Evolutionary conservation across 2,797 vertebrate genomes (phyloP), one percentile per base, ranked within the genome.

Genomic region (Siniperca undulata): DNA sequence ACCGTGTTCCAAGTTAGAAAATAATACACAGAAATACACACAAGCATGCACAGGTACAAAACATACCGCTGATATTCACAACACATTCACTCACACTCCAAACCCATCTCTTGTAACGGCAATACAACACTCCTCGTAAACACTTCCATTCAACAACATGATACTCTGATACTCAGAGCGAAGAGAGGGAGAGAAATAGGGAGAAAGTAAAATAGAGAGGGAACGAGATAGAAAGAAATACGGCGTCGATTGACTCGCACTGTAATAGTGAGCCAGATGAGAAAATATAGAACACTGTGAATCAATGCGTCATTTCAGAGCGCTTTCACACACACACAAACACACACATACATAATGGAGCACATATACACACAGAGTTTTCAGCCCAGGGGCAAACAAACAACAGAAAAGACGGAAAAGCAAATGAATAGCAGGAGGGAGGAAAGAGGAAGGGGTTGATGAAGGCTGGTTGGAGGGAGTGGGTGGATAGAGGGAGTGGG

Each of bases 241-340:
- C 67, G 64, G 79, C 68, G 86, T 89, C 85, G 67, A 93, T 91
- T 92, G 94, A 93, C 92, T 93, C 74, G 83, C 89, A 85, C 84
- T 93, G 89, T 93, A 92, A 93, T 92, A 91, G 88, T 90, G 90
- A 94, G 91, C 91, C 90, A 93, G 92, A 94, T 91, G 91, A 92
- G 92, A 94, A 94, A 93, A 94, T 91, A 92, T 94, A 90, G 89
- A 93, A 90, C 86, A 86, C 86, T 80, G 85, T 87, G 89, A 94
- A 95, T 95, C 94, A 91, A 95, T 94, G 93, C 87, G 74, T 94
- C 90, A 94, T 95, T 95, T 94, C 89, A 89, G 89, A 91, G 89
- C 36, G 36, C 86, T 83, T 90, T 83, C 86, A 81, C 81, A 86
- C 86, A 87, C 81, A 80, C 84, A 88, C 76, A 75, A 1, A 76